Evolutionary conservation across 2,113 vertebrate genomes (phyloP).

Genomic region (Aphyosemion australe): DNA sequence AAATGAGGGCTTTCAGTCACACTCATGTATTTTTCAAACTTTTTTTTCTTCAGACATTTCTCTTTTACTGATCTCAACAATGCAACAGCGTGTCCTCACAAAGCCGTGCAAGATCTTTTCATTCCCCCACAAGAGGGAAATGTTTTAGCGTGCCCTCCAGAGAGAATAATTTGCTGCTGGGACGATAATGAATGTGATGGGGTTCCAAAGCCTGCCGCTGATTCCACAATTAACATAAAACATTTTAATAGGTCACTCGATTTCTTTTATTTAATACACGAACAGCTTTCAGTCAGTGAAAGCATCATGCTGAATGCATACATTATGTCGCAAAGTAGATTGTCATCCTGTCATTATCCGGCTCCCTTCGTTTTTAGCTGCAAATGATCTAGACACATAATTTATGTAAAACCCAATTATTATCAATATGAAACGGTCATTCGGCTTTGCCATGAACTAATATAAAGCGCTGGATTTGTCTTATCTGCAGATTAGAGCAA

Average conservation of each 20-base stretch:
- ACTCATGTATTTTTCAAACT: conserved; percentile 24
- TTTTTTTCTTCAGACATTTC: conserved; percentile 22
- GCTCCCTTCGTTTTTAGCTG: conserved; percentile 34
- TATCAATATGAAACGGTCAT: conserved; percentile 61
- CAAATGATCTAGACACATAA: conserved; percentile 65
- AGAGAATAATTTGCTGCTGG: conserved; percentile 50
- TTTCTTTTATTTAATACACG: conserved; percentile 60
- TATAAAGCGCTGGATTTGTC: conserved; percentile 65
- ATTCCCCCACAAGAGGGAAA: conserved; percentile 23
- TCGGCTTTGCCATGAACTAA: conserved; percentile 48
- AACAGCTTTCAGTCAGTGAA: conserved; percentile 55
- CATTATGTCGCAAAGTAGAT: conserved; percentile 56
- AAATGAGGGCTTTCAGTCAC: conserved; percentile 34
- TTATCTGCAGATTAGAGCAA: conserved; percentile 58
- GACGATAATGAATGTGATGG: conserved; percentile 53
- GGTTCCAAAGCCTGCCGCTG: conserved; percentile 53
- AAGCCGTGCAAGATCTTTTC: conserved; percentile 6
- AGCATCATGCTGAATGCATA: conserved; percentile 43
- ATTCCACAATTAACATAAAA: conserved; percentile 56
- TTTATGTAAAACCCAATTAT: conserved; percentile 76
- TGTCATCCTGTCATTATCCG: conserved; percentile 57
- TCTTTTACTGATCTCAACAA: conserved; percentile 6
- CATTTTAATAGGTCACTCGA: conserved; percentile 56
- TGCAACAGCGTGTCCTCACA: neutral
- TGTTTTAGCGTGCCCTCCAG: conserved; percentile 25